Conservation (phyloP, 2,113 vertebrate species). For the Campylorhamphus procurvoides region DNA sequence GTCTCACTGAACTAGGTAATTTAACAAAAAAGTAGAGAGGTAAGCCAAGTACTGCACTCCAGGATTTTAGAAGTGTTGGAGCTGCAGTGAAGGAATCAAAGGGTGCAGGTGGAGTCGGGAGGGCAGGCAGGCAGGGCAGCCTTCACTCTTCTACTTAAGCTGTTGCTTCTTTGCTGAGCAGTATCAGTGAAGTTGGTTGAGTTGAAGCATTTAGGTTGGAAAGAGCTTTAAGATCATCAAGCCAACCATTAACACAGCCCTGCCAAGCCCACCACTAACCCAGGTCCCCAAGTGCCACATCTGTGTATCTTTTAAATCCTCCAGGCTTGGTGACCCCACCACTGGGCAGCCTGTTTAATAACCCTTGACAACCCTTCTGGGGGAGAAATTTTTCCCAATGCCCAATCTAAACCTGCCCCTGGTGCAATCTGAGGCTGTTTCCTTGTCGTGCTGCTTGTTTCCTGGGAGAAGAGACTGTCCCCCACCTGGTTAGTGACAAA, state of each 20-base stretch:
- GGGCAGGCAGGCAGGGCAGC: neutral
- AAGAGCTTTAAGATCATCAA: neutral
- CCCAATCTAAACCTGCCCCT: neutral
- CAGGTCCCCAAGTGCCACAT: neutral
- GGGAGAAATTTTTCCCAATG: neutral
- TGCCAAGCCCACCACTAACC: neutral
- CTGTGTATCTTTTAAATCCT: fast-evolving
- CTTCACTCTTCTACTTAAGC: neutral
- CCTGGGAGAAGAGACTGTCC: neutral
- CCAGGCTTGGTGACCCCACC: neutral
- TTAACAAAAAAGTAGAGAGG: neutral
- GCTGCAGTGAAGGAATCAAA: neutral
- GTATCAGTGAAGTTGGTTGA: neutral
- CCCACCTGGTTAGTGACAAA: neutral
- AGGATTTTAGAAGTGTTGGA: neutral
- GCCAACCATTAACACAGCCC: neutral
- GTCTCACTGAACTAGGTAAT: neutral
- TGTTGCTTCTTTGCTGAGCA: neutral
- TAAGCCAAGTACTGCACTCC: neutral
- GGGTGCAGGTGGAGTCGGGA: neutral
- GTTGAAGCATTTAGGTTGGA: neutral
- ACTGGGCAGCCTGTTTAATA: neutral
- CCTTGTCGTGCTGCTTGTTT: neutral
- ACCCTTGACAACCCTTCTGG: neutral
- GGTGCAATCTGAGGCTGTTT: neutral